A percentile compares a stretch with the other conserved stretches of the same genome.
These are phyloP conservation scores for Parotocinclus haroldoi DNA, from an alignment of 2,797 vertebrate species.

Conservation along the genomic window DNA sequence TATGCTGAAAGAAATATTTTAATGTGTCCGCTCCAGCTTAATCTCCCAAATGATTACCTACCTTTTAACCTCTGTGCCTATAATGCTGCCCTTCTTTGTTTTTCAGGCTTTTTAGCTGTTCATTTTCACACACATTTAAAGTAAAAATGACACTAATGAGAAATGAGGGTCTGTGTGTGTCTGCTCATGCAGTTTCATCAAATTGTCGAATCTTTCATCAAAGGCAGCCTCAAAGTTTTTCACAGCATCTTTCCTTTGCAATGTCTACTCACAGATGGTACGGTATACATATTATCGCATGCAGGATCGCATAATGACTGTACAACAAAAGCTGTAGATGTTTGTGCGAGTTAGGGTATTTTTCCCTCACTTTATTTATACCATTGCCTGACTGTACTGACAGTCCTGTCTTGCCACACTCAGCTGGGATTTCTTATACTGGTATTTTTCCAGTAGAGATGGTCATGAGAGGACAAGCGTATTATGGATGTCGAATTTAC, in stretches of 20 bases:
- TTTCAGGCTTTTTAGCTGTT: conserved; percentile 2
- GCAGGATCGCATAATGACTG: conserved; percentile 38
- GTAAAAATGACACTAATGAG: conserved; percentile 37
- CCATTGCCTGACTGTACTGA: conserved; percentile 67
- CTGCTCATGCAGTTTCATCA: conserved; percentile 23
- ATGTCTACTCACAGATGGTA: conserved; percentile 21
- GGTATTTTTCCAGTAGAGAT: conserved; percentile 48
- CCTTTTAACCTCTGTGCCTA: no score
- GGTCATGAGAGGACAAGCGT: conserved; percentile 17
- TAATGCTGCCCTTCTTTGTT: not conserved
- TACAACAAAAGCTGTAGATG: conserved; percentile 36
- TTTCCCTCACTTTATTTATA: conserved; percentile 36
- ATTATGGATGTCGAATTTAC: conserved; percentile 13
- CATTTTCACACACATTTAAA: conserved; percentile 19
- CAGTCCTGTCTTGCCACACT: conserved; percentile 58
- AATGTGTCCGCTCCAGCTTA: conserved; percentile 39
- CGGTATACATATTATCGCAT: conserved; percentile 44
- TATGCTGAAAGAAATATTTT: conserved; percentile 78
- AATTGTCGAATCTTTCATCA: not conserved
- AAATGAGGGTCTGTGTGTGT: conserved; percentile 30
- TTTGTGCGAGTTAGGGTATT: conserved; percentile 21
- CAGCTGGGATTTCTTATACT: conserved; percentile 60
- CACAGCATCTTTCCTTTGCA: conserved; percentile 11
- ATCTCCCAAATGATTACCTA: no score
- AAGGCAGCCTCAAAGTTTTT: conserved; percentile 18